Base-by-base conservation (phyloP, 2,888 invertebrate genomes). In the Nomada fucata region DNA sequence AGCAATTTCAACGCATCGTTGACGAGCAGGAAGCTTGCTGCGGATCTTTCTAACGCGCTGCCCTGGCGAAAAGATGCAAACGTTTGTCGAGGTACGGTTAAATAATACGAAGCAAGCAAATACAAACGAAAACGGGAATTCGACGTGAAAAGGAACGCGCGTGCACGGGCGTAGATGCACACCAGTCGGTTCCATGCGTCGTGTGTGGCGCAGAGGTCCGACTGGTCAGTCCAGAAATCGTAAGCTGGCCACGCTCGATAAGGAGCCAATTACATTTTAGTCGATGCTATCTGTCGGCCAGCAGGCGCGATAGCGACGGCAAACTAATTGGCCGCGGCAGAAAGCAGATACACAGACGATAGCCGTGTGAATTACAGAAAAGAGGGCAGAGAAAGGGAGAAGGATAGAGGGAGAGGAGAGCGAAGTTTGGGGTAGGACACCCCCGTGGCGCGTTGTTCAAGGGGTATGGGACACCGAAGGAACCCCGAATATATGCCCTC, bases 231-330 rank as follows among this genome's bases (percentile, higher is more conserved):
- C 61, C 65, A 81, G 83, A 83, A 82, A 82, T 79, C 82, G 85
- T 61, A 75, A 72, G 82, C 74, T 57, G 65, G 59, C 63, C 65
- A 59, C 50, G 84, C 88, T 89, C 89, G 91, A 92, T 91, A 91
- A 91, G 89, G 88, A 89, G 88, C 91, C 92, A 92, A 92, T 92
- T 92, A 91, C 87, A 87, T 89, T 90, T 89, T 81, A 71, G 77
- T 82, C 80, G 86, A 87, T 88, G 79, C 82, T 88, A 87, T 89
- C 88, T 85, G 76, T 63, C 57, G 23, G 70, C 76, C 78, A 63
- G 76, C 84, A 76, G 88, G 79, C 86, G 86, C 86, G 90, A 90
- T 89, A 89, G 83, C 88, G 85, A 82, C 88, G 85, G 87, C 86
- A 89, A 91, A 89, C 92, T 91, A 92, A 92, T 92, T 92, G 91